Base-by-base conservation (phyloP, 2,113 vertebrate species). In the Nanorana parkeri region DNA sequence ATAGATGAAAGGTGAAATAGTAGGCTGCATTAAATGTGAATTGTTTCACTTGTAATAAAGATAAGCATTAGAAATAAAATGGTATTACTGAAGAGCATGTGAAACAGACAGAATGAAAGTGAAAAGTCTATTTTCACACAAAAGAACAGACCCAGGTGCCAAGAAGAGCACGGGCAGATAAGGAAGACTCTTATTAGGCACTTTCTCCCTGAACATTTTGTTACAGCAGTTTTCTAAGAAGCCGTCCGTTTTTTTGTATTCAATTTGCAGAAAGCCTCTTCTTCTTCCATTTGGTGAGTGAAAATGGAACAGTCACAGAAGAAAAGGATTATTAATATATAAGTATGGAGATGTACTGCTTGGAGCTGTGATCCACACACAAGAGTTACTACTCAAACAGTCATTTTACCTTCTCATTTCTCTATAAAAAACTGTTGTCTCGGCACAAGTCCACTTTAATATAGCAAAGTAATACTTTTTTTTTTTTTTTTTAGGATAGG, bases 271-370 rank as follows among this genome's bases (percentile, higher is more conserved):
- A 67, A 67, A 79, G 65, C 65, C 77, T 58, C 54, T 58, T 68
- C 54, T 54, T 52, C 21, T 79, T 68, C 54, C 77, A 78, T 68
- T 68, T 68, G 26, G 21, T 68, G 77, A 13, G 24, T 32, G 76
- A 68, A 79, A 68, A 79, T 24, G 41, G 77, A 68, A 68, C 65
- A 79, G 77, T 68, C 65, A 58, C 52, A 55, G 16, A 79, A 66
- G 51, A 79, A 75, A 68, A 54, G 15, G 64, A 68, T 58, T 79
- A 67, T 68, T 58, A 68, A 68, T 68, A 56, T 79, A 55, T 56
- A 58, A 68, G 65, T 68, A 55, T 16, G 8, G 28, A 55, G 24
- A 79, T 41, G 56, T 58, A 79, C 64, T 36, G 51, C 77, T 58
- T 13, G 41, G 64, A 47, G 51, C 20, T 68, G 28, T 56, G 26